A percentile compares a stretch with the other conserved stretches of the same genome.
Evolutionary conservation across 2,888 invertebrate genomes (phyloP).

Genomic region (Nowickia ferox): DNA sequence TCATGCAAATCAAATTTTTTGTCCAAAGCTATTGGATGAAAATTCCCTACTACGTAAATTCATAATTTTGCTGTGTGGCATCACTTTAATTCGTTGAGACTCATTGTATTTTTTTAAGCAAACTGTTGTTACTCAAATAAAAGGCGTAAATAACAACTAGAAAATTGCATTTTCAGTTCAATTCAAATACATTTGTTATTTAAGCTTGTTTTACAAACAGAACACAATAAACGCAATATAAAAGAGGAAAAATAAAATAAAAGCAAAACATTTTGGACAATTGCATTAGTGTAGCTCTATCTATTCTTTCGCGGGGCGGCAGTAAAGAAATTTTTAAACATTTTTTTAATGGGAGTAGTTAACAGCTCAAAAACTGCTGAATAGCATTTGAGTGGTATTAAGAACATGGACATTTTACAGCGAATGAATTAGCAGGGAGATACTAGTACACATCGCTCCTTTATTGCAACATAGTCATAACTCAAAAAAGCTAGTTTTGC

Average conservation of each 20-base stretch:
- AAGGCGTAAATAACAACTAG: constrained; percentile 50
- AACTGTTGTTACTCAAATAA: constrained; percentile 31
- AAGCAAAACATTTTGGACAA: constrained; percentile 46
- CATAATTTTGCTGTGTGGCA: not conserved
- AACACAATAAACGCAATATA: constrained; percentile 8
- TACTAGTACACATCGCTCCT: too few relatives aligned
- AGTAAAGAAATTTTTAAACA: too few relatives aligned
- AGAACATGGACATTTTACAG: too few relatives aligned
- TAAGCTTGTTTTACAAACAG: constrained; percentile 24
- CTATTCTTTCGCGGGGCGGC: too few relatives aligned
- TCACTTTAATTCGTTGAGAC: not conserved
- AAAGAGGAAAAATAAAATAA: not conserved
- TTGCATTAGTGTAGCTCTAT: constrained; percentile 7
- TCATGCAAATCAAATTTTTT: too few relatives aligned
- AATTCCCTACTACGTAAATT: not conserved
- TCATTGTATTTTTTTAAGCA: not conserved
- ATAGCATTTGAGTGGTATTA: too few relatives aligned
- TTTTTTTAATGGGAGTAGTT: too few relatives aligned
- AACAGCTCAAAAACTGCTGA: too few relatives aligned
- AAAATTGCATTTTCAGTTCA: constrained; percentile 53
- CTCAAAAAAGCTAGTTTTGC: too few relatives aligned
- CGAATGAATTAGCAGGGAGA: too few relatives aligned
- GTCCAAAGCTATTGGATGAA: not conserved
- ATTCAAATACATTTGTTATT: constrained; percentile 26
- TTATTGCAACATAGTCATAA: too few relatives aligned